These are phyloP conservation scores for Brachionus koreanus DNA, from an alignment of 1,140 invertebrate genomes.

Conservation along the genomic window DNA sequence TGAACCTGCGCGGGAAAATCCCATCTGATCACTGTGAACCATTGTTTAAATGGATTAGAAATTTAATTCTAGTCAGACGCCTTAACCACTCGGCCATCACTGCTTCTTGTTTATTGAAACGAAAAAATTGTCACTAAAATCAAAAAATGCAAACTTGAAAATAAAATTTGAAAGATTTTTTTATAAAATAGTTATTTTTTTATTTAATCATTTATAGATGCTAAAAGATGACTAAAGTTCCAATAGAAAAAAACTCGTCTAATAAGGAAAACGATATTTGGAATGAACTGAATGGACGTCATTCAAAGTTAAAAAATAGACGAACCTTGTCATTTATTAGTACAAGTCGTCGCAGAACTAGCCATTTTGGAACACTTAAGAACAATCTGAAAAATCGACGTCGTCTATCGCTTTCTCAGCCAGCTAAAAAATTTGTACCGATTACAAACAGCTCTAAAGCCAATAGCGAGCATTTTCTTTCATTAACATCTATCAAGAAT, in stretches of 20 bases:
- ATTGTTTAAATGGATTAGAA: slow-evolving; percentile 31
- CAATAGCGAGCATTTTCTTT: not conserved
- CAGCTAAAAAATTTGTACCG: not conserved
- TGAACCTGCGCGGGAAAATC: slow-evolving; percentile 41
- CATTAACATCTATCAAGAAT: slow-evolving; percentile 14
- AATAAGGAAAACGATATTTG: slow-evolving; percentile 28
- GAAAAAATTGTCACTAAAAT: not conserved
- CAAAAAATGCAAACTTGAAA: not conserved
- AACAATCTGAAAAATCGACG: not conserved
- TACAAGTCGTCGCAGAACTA: not conserved
- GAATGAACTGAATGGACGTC: not conserved
- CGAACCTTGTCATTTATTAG: slow-evolving; percentile 18
- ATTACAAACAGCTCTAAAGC: not conserved
- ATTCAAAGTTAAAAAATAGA: not conserved
- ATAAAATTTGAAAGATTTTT: not conserved
- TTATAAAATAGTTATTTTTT: not conserved
- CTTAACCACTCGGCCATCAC: slow-evolving; percentile 43
- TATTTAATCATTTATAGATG: not conserved
- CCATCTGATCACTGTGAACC: slow-evolving; percentile 33
- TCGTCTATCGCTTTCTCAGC: not conserved
- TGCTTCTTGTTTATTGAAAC: not conserved
- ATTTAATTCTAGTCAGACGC: slow-evolving; percentile 42
- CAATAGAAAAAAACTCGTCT: not conserved
- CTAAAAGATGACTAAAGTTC: slow-evolving; percentile 24
- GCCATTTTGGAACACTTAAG: slow-evolving; percentile 9